Evolutionary conservation across 1,140 invertebrate species (phyloP).

Genomic region (Lordiphosa stackelbergi): DNA sequence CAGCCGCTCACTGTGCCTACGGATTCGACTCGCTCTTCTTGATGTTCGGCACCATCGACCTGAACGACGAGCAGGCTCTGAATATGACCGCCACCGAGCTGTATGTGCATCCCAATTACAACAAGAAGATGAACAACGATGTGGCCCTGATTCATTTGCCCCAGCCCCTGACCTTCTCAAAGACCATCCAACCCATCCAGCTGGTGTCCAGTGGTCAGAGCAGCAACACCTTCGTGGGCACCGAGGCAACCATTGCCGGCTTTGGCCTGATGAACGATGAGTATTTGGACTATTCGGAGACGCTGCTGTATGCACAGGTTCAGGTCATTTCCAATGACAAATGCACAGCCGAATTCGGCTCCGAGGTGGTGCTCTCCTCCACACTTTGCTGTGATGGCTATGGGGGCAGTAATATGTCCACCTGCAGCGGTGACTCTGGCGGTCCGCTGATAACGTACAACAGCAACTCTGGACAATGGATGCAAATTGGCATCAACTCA

Average conservation of each 20-base stretch:
- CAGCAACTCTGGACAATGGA: constrained; percentile 17
- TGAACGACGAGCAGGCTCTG: constrained; percentile 57
- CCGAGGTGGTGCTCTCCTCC: constrained; percentile 35
- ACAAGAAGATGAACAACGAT: constrained; percentile 78
- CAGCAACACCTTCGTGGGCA: constrained; percentile 49
- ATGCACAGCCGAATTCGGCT: constrained; percentile 37
- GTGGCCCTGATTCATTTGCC: constrained; percentile 80
- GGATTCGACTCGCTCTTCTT: constrained; percentile 56
- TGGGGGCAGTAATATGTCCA: constrained; percentile 57
- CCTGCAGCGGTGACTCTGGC: constrained; percentile 70
- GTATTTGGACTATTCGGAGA: constrained; percentile 55
- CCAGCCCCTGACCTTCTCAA: constrained; percentile 69
- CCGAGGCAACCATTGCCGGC: constrained; percentile 45
- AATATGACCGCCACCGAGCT: constrained; percentile 71
- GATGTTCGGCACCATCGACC: constrained; percentile 77
- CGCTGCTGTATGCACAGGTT: constrained; percentile 56
- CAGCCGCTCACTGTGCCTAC: constrained; percentile 80
- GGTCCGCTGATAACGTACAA: constrained; percentile 50
- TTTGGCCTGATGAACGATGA: constrained; percentile 65
- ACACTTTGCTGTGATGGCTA: constrained; percentile 55
- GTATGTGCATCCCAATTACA: constrained; percentile 77
- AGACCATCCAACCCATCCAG: constrained; percentile 47
- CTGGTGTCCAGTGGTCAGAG: constrained; percentile 36
- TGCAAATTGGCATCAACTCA: constrained; percentile 73
- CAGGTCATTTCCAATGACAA: constrained; percentile 52